Percentiles rank a stretch among this genome's conserved stretches.
phyloP scores from a whole-genome alignment of 2,888 invertebrate species.

The Hesperia comma region DNA sequence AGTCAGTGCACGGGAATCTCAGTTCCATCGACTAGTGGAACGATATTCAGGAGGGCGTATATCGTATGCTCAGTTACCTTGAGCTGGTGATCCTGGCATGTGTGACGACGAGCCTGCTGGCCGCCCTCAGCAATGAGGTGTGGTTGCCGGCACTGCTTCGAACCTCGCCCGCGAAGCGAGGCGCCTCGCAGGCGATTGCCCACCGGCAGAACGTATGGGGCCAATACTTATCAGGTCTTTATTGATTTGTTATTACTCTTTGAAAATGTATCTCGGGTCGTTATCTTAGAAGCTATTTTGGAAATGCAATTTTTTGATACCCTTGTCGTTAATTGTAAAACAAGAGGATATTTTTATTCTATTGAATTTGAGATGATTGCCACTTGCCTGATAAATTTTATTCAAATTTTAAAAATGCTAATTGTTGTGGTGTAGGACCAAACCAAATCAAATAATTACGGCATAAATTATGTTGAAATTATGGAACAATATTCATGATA shows the following conservation, averaged over 20 bases:
- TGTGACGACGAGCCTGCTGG: slow-evolving; percentile 63
- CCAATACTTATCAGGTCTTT: slow-evolving; percentile 43
- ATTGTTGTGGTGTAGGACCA: no score
- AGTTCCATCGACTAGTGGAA: background rate
- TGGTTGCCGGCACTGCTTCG: slow-evolving; percentile 70
- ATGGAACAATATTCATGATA: no score
- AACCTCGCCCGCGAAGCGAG: slow-evolving; percentile 62
- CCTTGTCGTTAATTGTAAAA: no score
- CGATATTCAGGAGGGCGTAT: slow-evolving; percentile 34
- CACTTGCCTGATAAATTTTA: no score
- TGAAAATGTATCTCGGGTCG: background rate
- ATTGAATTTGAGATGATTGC: no score
- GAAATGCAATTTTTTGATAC: background rate
- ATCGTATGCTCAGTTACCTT: slow-evolving; percentile 65
- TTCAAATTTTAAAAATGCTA: no score
- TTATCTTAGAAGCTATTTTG: background rate
- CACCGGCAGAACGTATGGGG: slow-evolving; percentile 41
- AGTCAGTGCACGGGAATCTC: background rate
- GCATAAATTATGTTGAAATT: no score
- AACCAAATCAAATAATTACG: no score
- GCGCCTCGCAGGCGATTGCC: slow-evolving; percentile 42
- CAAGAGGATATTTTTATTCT: no score
- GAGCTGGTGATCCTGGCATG: slow-evolving; percentile 70
- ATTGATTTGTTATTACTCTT: background rate
- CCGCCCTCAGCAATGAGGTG: slow-evolving; percentile 72